Conservation (phyloP, 2,113 vertebrate species). For the Boulengeromyrus knoepffleri region DNA sequence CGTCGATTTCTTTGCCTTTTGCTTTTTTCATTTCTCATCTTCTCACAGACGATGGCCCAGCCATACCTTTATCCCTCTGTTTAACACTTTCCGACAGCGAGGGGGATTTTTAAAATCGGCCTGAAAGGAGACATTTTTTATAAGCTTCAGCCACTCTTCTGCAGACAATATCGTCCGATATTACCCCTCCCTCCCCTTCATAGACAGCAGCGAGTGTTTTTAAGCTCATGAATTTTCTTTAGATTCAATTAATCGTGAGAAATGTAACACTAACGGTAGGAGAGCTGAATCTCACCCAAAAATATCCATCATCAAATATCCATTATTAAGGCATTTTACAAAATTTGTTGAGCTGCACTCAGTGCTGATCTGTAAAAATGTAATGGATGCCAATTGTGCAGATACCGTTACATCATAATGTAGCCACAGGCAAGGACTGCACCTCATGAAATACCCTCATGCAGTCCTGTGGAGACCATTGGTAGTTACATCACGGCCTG, state of each 20-base stretch:
- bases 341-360: neutral
- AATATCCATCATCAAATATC: neutral
- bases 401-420: neutral
- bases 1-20: neutral
- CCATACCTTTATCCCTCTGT: constrained; percentile 11
- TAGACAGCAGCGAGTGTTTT: neutral
- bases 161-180: neutral
- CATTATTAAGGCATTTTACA: neutral
- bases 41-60: neutral
- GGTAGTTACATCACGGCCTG: neutral
- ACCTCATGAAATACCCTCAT: neutral
- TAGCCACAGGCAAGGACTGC: neutral
- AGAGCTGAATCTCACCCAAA: neutral
- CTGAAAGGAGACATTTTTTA: constrained; percentile 9
- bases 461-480: neutral
- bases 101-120: constrained; percentile 14
- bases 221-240: neutral
- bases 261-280: neutral
- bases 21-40: neutral
- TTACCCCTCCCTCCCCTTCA: neutral
- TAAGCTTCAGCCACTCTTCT: neutral
- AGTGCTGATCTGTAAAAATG: neutral
- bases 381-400: neutral
- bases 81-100: neutral
- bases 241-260: neutral